These are phyloP conservation scores for Parambassis ranga DNA, from an alignment of 2,797 vertebrate genomes.

Conservation along the genomic window DNA sequence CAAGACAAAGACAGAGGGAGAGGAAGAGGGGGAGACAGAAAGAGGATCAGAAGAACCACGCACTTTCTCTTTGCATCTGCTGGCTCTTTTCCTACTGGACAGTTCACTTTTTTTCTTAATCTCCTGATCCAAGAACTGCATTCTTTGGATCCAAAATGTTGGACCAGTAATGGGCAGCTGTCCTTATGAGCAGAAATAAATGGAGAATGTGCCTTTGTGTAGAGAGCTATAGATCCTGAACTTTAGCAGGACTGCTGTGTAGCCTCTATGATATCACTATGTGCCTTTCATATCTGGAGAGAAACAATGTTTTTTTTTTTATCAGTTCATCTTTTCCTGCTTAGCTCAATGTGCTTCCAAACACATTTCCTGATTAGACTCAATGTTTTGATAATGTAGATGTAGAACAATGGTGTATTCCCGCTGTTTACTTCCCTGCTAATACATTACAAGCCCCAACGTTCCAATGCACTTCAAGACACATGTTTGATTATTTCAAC, in stretches of 20 bases:
- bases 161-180: slow-evolving; percentile 38
- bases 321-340: slow-evolving; percentile 40
- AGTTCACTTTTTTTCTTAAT: slow-evolving; percentile 49
- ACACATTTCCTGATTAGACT: slow-evolving; percentile 63
- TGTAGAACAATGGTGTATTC: slow-evolving; percentile 53
- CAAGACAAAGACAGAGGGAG: slow-evolving; percentile 18
- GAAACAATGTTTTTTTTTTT: slow-evolving; percentile 30
- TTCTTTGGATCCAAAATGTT: slow-evolving; percentile 43
- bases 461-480: neutral
- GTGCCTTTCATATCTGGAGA: slow-evolving; percentile 48
- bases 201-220: slow-evolving; percentile 43
- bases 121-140: neutral
- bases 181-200: slow-evolving; percentile 25
- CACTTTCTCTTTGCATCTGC: slow-evolving; percentile 35
- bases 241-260: slow-evolving; percentile 19
- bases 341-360: slow-evolving; percentile 42
- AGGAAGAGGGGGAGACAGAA: slow-evolving; percentile 19
- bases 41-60: slow-evolving; percentile 29
- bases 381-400: slow-evolving; percentile 45
- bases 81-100: slow-evolving; percentile 47
- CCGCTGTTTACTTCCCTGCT: slow-evolving; percentile 46
- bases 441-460: slow-evolving; percentile 37
- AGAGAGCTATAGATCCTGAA: slow-evolving; percentile 27
- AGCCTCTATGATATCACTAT: slow-evolving; percentile 19
- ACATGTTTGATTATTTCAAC: slow-evolving; percentile 25